phyloP scores from a whole-genome alignment of 2,797 vertebrate genomes.

The Hafferia zeledoni region DNA sequence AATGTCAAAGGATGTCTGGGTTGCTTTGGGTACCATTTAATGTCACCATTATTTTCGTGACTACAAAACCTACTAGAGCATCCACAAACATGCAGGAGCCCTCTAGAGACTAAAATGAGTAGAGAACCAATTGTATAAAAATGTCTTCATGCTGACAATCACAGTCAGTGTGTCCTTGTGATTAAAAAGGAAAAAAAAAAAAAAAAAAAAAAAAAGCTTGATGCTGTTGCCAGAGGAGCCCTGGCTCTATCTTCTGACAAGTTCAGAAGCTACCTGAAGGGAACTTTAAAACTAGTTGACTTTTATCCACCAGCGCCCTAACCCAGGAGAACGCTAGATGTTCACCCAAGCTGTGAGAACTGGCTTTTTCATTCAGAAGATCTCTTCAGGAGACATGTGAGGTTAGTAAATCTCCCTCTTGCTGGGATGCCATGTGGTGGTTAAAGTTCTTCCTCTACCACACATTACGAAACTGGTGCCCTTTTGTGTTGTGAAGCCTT shows the following conservation, averaged over 20 bases:
- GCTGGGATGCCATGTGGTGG: neutral
- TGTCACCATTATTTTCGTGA: neutral
- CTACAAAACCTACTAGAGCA: neutral
- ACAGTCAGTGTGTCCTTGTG: neutral
- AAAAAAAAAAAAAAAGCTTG: neutral
- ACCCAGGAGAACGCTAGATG: neutral
- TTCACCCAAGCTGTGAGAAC: neutral
- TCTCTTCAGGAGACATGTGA: neutral
- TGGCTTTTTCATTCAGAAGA: neutral
- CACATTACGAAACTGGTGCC: neutral
- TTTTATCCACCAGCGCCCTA: neutral
- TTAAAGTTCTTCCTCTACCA: neutral
- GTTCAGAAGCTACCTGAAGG: neutral
- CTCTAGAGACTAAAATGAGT: neutral
- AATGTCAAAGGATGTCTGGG: neutral
- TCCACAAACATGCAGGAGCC: neutral
- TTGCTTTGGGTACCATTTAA: neutral
- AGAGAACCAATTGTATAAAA: neutral
- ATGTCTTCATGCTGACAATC: neutral
- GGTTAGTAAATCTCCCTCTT: neutral
- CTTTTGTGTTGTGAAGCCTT: neutral
- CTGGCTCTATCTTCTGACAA: neutral
- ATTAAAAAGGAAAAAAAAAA: neutral
- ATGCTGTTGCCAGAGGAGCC: neutral
- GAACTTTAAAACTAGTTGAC: neutral